These are phyloP conservation scores for Sorex maritimensis DNA, from an alignment of 2,797 vertebrate genomes.

Conservation along the genomic window DNA sequence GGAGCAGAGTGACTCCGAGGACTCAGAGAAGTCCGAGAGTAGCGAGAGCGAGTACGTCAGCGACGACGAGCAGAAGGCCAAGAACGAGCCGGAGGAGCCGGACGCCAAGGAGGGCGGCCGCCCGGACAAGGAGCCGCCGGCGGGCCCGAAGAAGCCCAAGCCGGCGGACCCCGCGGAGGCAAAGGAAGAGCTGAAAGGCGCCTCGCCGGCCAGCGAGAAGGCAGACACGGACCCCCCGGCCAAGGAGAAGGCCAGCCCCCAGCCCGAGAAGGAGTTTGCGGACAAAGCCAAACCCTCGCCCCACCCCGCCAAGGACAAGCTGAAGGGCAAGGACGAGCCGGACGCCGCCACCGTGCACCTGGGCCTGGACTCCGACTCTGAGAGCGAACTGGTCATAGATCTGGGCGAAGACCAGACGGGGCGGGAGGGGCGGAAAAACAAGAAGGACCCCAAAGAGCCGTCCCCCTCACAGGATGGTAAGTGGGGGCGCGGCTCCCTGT, in stretches of 20 bases:
- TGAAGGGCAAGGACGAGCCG: constrained; percentile 94
- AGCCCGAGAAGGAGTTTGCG: constrained; percentile 92
- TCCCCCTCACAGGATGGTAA: constrained; percentile 95
- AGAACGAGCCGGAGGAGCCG: constrained; percentile 92
- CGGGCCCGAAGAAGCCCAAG: constrained; percentile 94
- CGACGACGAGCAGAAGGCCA: constrained; percentile 96
- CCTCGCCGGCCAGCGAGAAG: constrained; percentile 86
- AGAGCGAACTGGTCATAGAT: constrained; percentile 98
- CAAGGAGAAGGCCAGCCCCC: constrained; percentile 93
- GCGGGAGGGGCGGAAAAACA: constrained; percentile 95
- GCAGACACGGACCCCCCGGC: constrained; percentile 86
- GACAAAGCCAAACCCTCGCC: constrained; percentile 94
- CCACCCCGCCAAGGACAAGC: constrained; percentile 93
- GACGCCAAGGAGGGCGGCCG: constrained; percentile 93
- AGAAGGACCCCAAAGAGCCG: constrained; percentile 95
- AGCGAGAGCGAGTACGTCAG: constrained; percentile 97
- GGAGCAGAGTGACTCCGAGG: constrained; percentile 97
- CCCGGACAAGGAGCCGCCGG: constrained; percentile 92
- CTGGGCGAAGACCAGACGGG: constrained; percentile 96
- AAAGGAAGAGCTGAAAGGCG: constrained; percentile 92
- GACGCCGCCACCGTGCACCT: constrained; percentile 92
- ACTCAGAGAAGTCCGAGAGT: constrained; percentile 98
- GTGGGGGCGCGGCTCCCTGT: constrained; percentile 36
- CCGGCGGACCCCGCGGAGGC: constrained; percentile 90
- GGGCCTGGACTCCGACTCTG: constrained; percentile 97